Base-by-base conservation (phyloP, 2,888 invertebrate genomes). In the Drosophila fungiperda region DNA sequence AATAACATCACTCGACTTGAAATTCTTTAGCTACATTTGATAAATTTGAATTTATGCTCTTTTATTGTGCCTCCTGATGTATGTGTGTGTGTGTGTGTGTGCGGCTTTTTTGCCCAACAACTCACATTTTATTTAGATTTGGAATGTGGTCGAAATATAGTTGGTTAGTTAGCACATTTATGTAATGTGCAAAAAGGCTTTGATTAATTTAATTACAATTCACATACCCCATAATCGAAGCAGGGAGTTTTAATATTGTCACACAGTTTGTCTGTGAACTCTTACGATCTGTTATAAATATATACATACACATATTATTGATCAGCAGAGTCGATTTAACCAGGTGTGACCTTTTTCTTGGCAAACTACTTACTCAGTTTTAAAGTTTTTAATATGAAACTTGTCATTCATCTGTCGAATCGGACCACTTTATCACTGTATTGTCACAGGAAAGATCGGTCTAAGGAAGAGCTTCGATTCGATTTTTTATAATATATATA, bases 11-110 rank as follows among this genome's bases (percentile, higher is more conserved):
- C 66, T 69, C 83, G 78, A 80, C 77, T 85, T 71, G 82, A 80
- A 83, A 80, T 85, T 82, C 80, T 80, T 85, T 86, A 78, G 71
- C 78, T 86, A 78, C 86, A 88, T 86, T 85, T 83, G 86, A 71
- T 68, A 83, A 82, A 85, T 85, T 88, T 86, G 82, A 88, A 83
- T 83, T 73, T 79, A 66, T 74, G 74, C 64, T 77, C 35, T 55
- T 69, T 79, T 79, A 68, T 78, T 67, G 59, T 66, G 76, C 55
- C 61, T 48, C 58, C 53, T 54, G 32, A 50, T 59, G 53, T 53
- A 32, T 40, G 38, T 45, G 20, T 62, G 49, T 38, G 5, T 45
- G 36, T 59, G 40, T 64, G 6, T 12, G 57, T 53, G 78, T 67
- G 66, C 71, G 61, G 48, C 65, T 68, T 75, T 78, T 79, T 67